A percentile compares a stretch with the other conserved stretches of the same genome.
Evolutionary conservation across 2,797 vertebrate species (phyloP).

Genomic region (Melanotaenia trifasciata): DNA sequence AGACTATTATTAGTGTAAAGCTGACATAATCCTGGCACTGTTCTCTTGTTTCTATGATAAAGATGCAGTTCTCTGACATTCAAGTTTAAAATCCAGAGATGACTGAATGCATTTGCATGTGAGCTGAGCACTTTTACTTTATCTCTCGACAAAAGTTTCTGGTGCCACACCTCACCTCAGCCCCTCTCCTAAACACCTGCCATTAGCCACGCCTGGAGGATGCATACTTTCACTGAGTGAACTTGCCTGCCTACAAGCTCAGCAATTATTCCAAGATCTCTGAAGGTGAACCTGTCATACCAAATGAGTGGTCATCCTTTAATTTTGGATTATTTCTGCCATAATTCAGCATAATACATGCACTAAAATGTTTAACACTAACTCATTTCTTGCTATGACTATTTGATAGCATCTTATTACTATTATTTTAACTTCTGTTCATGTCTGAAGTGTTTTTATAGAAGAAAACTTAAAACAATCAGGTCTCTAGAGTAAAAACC

Average conservation of each 20-base stretch:
- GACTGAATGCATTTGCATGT: constrained; percentile 13
- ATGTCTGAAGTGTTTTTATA: background rate
- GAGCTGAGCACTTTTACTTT: background rate
- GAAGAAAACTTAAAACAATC: background rate
- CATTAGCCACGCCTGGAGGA: constrained; percentile 22
- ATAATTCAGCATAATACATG: background rate
- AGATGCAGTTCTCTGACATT: background rate
- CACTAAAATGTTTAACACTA: background rate
- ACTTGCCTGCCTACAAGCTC: constrained; percentile 32
- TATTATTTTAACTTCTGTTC: background rate
- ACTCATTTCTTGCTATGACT: background rate
- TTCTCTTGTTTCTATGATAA: background rate
- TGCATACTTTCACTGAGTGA: constrained; percentile 53
- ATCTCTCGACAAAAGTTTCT: background rate
- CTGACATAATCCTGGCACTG: background rate
- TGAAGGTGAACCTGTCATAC: background rate
- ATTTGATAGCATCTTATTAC: background rate
- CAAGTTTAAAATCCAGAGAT: background rate
- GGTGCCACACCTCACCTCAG: constrained; percentile 37
- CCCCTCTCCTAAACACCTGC: constrained; percentile 21
- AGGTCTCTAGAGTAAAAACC: constrained; percentile 2
- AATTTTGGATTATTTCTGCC: background rate
- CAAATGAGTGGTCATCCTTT: background rate
- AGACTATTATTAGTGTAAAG: constrained; percentile 19
- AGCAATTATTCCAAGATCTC: constrained; percentile 18